A percentile compares a stretch with the other conserved stretches of the same genome.
Evolutionary conservation across 2,797 vertebrate genomes (phyloP).

Genomic region (Prionace glauca): DNA sequence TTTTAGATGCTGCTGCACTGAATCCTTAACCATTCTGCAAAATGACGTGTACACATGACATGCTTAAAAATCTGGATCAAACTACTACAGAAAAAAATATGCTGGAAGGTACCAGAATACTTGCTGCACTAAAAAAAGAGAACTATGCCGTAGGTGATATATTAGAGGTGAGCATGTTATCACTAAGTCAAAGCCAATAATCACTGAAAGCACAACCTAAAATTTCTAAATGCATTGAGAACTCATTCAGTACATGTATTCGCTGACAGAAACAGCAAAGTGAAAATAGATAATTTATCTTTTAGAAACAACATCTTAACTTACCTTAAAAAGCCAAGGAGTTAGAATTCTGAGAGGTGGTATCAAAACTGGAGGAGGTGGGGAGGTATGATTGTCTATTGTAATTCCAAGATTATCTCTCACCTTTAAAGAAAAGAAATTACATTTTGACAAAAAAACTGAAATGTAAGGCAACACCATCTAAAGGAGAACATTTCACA

Average conservation of each 20-base stretch:
- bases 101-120: background rate
- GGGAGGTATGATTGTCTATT: constrained; percentile 88
- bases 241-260: background rate
- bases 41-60: background rate
- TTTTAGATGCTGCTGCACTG: background rate
- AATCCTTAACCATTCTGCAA: background rate
- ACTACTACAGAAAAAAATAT: background rate
- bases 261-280: background rate
- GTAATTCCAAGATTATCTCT: constrained; percentile 98
- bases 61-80: background rate
- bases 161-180: too few relatives aligned
- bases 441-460: constrained; percentile 12
- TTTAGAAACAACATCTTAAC: constrained; percentile 33
- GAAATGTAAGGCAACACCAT: constrained; percentile 39
- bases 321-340: constrained; percentile 96
- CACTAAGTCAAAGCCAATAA: background rate
- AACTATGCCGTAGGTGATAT: background rate
- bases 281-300: background rate
- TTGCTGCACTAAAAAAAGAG: background rate
- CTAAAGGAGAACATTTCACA: background rate
- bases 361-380: constrained; percentile 87
- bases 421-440: constrained; percentile 68
- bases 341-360: constrained; percentile 94
- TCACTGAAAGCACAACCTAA: background rate
- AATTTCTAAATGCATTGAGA: constrained; percentile 1